Evolutionary conservation across 2,888 invertebrate genomes (phyloP).

Genomic region (Apocheima hispidaria): DNA sequence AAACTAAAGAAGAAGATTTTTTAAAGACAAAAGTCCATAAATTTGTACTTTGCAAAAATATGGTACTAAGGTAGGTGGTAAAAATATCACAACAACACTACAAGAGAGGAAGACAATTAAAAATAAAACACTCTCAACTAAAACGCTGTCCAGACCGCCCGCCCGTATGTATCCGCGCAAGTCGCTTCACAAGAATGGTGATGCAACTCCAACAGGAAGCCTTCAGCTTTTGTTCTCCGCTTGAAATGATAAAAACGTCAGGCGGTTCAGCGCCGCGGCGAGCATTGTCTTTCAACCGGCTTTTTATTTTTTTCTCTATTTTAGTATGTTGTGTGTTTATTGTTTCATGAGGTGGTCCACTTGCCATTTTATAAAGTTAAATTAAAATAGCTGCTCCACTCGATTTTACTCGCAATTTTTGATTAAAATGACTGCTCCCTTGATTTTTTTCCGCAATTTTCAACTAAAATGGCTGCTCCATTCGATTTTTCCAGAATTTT

Average conservation of each 20-base stretch:
- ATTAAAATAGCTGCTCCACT: background rate
- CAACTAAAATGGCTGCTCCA: too few relatives aligned
- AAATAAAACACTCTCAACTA: background rate
- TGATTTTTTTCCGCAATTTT: too few relatives aligned
- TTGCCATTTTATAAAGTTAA: slow-evolving; percentile 49
- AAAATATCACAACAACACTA: too few relatives aligned
- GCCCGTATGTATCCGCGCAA: slow-evolving; percentile 56
- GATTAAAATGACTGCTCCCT: too few relatives aligned
- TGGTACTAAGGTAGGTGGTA: too few relatives aligned
- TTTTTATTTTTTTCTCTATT: slow-evolving; percentile 60
- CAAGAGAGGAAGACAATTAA: too few relatives aligned
- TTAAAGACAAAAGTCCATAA: too few relatives aligned
- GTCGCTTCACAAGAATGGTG: slow-evolving; percentile 80
- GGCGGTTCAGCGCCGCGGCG: slow-evolving; percentile 71
- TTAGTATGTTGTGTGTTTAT: slow-evolving; percentile 58
- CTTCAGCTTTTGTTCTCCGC: slow-evolving; percentile 81
- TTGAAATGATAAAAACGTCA: slow-evolving; percentile 85
- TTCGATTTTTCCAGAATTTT: too few relatives aligned
- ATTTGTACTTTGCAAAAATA: too few relatives aligned
- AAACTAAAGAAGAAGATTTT: too few relatives aligned
- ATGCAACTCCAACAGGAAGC: slow-evolving; percentile 83
- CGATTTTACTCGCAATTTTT: background rate
- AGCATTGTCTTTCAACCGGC: slow-evolving; percentile 81
- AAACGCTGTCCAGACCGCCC: slow-evolving; percentile 1
- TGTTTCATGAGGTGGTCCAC: slow-evolving; percentile 58